Evolutionary conservation across 2,797 vertebrate genomes (phyloP).

Genomic region (Pelobates cultripes): DNA sequence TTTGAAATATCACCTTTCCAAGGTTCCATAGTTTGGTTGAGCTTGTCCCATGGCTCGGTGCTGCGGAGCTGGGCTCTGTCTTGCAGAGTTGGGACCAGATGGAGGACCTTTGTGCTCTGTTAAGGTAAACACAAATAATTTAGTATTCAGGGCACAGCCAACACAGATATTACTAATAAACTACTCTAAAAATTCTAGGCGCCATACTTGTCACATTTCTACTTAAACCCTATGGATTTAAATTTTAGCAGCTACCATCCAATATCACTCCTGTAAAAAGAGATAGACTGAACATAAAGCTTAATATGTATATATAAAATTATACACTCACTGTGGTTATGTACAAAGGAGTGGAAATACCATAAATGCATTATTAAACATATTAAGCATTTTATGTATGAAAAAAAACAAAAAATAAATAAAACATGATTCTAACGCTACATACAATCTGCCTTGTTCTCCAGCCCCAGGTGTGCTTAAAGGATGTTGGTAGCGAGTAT

Average conservation of each 20-base stretch:
- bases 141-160: too few species aligned
- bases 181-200: too few species aligned
- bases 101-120: constrained; percentile 89
- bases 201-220: too few species aligned
- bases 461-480: neutral
- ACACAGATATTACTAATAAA: too few species aligned
- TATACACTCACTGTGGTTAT: too few species aligned
- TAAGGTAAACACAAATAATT: constrained; percentile 48
- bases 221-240: too few species aligned
- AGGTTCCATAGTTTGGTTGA: constrained; percentile 66
- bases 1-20: constrained; percentile 77
- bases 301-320: too few species aligned
- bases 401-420: neutral
- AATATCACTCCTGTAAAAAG: too few species aligned
- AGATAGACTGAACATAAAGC: too few species aligned
- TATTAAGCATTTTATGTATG: neutral
- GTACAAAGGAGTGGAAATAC: too few species aligned
- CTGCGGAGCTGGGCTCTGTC: constrained; percentile 89
- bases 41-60: constrained; percentile 83
- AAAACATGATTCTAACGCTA: neutral
- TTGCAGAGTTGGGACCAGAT: constrained; percentile 90
- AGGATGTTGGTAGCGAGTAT: neutral
- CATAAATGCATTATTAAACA: too few species aligned
- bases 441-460: neutral
- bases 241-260: too few species aligned